Base-by-base conservation (phyloP, 2,113 vertebrate species). In the Triplophysa dalaica region DNA sequence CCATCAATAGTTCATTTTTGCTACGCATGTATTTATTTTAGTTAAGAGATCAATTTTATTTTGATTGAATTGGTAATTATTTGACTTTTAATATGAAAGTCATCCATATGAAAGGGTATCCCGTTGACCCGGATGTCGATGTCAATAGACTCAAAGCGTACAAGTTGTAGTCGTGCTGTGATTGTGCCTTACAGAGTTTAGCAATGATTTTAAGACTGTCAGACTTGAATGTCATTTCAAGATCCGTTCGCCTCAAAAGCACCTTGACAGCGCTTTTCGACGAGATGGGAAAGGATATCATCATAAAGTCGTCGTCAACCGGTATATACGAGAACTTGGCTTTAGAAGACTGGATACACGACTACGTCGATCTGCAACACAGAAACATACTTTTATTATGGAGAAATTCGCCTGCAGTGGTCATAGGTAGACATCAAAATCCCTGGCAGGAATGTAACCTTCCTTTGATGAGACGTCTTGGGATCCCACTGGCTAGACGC, bases 351-450 rank as follows among this genome's bases (percentile, higher is more conserved):
- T 99, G 97, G 98, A 95, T 99, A 43, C 94, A 97, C 0, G 91
- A 97, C 69, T 91, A 94, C 2, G 82, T 97, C 79, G 93, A 94
- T 81, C 88, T 98, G 75, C 75, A 89, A 70, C 89, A 82, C 29
- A 90, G 79, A 45, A 88, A 88, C 0, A 0, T 97, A 68, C 93
- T 99, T 38, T 92, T 97, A 73, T 84, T 99, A 2, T 99, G 98
- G 95, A 93, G 93, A 87, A 99, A 97, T 89, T 86, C 86, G 9
- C 92, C 96, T 0, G 85, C 93, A 0, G 94, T 98, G 75, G 96
- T 99, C 61, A 95, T 99, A 10, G 98, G 98, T 0, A 93, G 97
- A 54, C 97, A 99, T 81, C 98, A 99, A 87, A 99, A 99, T 87
- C 96, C 97, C 0, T 99, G 97, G 97, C 91, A 92, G 61, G 97